Percentiles rank a stretch among this genome's conserved stretches.
phyloP scores from a whole-genome alignment of 2,113 vertebrate species.

The Percina caprodes region DNA sequence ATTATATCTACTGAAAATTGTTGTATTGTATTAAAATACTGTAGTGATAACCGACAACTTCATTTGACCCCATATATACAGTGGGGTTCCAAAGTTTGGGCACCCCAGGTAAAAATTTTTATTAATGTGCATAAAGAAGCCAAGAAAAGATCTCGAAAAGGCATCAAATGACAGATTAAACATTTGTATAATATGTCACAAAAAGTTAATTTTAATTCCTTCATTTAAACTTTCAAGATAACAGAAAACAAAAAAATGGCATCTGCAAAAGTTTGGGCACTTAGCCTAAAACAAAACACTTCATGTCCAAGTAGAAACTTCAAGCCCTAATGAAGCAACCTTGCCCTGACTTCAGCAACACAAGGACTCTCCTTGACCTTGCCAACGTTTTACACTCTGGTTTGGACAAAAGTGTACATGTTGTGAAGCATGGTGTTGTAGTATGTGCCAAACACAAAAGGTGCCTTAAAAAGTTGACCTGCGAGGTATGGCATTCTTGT shows the following conservation, averaged over 20 bases:
- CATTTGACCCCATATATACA: conserved; percentile 43
- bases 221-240: too few relatives aligned
- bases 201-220: too few relatives aligned
- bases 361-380: too few relatives aligned
- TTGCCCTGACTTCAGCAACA: conserved; percentile 45
- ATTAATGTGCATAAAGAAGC: too few relatives aligned
- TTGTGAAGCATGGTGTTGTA: background rate
- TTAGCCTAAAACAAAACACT: conserved; percentile 21
- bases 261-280: background rate
- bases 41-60: conserved; percentile 20
- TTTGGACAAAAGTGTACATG: background rate
- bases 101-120: too few relatives aligned
- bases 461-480: conserved; percentile 30
- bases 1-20: conserved; percentile 56
- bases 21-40: conserved; percentile 54
- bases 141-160: too few relatives aligned
- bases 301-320: background rate
- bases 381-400: too few relatives aligned
- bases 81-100: too few relatives aligned
- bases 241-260: too few relatives aligned
- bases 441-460: conserved; percentile 5
- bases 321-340: conserved; percentile 47
- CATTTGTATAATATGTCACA: accelerated
- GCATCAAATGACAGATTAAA: too few relatives aligned
- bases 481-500: conserved; percentile 33